Base-by-base conservation (phyloP, 2,888 invertebrate species). In the Seladonia tumulorum region DNA sequence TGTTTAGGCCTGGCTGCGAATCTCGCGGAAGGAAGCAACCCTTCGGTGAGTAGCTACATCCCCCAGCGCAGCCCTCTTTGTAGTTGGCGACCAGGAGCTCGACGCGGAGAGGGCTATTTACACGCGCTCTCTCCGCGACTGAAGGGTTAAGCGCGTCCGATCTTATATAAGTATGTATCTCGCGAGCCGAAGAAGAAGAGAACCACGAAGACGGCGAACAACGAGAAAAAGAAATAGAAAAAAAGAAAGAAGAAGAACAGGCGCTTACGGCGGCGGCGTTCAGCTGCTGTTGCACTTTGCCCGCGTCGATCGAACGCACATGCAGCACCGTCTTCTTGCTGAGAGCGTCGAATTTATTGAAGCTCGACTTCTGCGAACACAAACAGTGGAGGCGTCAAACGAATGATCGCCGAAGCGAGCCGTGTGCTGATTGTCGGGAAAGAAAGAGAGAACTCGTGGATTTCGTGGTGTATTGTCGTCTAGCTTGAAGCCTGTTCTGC, bases 311-410 rank as follows among this genome's bases (percentile, higher is more conserved):
- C 88, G 97, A 97, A 92, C 97, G 96, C 86, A 97, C 96, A 94
- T 97, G 97, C 49, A 97, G 95, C 73, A 97, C 96, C 85, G 96
- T 96, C 94, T 97, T 97, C 95, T 97, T 97, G 93, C 96, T 96
- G 79, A 97, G 95, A 77, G 97, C 97, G 94, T 97, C 97, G 94
- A 97, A 97, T 95, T 97, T 97, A 94, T 96, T 97, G 94, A 97
- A 97, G 95, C 97, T 97, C 90, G 97, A 97, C 96, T 97, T 97
- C 97, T 97, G 96, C 66, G 96, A 96, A 90, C 88, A 91, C 82
- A 90, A 88, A 87, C 81, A 92, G 60, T 72, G 75, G 53, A 72
- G 60, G 72, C 79, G 84, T 85, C 85, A 84, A 76, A 71, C 79
- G 66, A 72, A 39, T 75, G 42, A 71, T 18, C 42, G 83, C n/a